A percentile compares a stretch with the other conserved stretches of the same genome.
Evolutionary conservation across 2,888 invertebrate species (phyloP).

Genomic region (Lithosia quadra): DNA sequence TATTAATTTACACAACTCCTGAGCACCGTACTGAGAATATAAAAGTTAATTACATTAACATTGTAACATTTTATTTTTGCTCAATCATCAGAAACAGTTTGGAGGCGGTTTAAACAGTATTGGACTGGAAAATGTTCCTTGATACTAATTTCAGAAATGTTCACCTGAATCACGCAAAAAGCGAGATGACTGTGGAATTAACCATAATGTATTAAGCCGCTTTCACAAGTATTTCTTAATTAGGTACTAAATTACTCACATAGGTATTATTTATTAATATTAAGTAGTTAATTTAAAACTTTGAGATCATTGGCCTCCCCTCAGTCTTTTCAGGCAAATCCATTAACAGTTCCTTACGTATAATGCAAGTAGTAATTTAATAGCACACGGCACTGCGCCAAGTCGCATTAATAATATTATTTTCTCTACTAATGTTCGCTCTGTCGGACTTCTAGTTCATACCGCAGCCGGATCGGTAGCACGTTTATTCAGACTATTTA

Average conservation of each 20-base stretch:
- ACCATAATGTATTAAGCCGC: background rate
- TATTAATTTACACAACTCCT: no score
- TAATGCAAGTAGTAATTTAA: constrained; percentile 43
- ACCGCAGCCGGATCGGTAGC: background rate
- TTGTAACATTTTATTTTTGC: no score
- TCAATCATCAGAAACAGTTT: no score
- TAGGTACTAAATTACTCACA: background rate
- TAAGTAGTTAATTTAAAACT: background rate
- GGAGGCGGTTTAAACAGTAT: no score
- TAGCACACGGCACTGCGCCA: constrained; percentile 55
- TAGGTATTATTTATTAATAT: background rate
- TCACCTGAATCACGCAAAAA: no score
- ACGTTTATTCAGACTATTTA: background rate
- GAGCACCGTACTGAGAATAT: no score
- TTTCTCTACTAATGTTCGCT: constrained; percentile 43
- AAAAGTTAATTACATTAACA: no score
- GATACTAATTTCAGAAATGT: no score
- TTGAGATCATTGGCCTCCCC: constrained; percentile 7
- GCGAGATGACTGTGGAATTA: background rate
- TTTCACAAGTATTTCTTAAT: background rate
- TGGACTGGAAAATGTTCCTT: no score
- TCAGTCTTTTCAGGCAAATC: constrained; percentile 21
- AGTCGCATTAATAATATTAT: constrained; percentile 56
- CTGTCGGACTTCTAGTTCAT: background rate
- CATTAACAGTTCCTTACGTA: constrained; percentile 41